phyloP scores from a whole-genome alignment of 2,888 invertebrate genomes.

The Imbricaverruca yamaguchii region DNA sequence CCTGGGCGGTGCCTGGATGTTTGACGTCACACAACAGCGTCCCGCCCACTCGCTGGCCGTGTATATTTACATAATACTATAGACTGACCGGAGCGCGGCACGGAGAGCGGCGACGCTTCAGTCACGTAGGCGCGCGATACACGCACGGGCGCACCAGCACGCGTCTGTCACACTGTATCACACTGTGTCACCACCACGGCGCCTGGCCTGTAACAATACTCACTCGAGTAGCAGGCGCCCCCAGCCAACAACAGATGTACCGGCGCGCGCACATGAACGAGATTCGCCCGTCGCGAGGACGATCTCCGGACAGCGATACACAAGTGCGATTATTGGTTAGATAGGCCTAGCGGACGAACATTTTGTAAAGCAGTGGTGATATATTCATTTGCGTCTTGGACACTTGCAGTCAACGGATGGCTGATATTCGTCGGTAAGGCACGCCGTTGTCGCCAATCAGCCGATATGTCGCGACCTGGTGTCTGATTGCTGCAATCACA shows the following conservation, averaged over 20 bases:
- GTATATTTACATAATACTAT: constrained; percentile 13
- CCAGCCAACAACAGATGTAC: neutral
- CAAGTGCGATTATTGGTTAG: neutral
- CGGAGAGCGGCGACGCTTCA: neutral
- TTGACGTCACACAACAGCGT: too few species aligned
- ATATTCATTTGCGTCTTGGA: neutral
- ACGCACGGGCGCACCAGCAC: neutral
- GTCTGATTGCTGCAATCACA: neutral
- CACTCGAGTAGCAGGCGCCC: neutral
- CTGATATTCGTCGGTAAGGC: constrained; percentile 7
- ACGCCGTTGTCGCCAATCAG: neutral
- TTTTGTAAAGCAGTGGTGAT: neutral
- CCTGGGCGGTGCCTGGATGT: too few species aligned
- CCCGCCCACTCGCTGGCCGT: neutral
- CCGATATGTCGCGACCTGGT: neutral
- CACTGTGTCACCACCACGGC: neutral
- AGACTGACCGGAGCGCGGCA: too few species aligned
- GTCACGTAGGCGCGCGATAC: neutral
- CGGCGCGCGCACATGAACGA: neutral
- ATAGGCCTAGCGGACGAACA: neutral
- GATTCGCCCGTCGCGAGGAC: too few species aligned
- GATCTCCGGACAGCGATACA: too few species aligned
- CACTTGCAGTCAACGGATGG: neutral
- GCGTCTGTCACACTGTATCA: neutral
- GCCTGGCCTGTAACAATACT: neutral